phyloP scores from a whole-genome alignment of 2,797 vertebrate species.

The Sebastes hopkinsi region DNA sequence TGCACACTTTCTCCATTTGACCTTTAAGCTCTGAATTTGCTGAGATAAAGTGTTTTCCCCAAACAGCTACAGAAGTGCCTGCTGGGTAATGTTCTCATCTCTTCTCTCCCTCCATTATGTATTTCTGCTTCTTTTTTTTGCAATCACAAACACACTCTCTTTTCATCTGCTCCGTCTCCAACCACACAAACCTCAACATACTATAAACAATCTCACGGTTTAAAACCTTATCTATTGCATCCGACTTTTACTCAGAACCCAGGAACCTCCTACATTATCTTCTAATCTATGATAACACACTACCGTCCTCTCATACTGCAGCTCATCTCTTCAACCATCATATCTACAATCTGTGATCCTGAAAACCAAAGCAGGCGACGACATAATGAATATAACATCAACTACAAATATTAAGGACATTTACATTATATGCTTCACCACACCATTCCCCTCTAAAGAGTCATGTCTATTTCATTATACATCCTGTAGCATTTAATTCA shows the following conservation, averaged over 20 bases:
- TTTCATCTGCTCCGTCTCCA: not conserved
- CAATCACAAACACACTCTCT: not conserved
- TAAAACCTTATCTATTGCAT: not conserved
- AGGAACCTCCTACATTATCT: not conserved
- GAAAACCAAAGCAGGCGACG: not conserved
- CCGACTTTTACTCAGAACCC: not conserved
- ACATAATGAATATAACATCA: constrained; percentile 7
- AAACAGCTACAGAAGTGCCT: not conserved
- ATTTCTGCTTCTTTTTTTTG: not conserved
- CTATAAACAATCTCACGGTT: not conserved
- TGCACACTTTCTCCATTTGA: constrained; percentile 13
- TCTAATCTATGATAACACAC: not conserved
- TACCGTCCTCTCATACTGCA: not conserved
- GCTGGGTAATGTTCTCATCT: constrained; percentile 24
- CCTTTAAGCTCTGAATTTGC: constrained; percentile 42
- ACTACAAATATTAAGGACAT: not conserved
- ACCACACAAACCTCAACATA: not conserved
- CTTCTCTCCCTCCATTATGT: not conserved
- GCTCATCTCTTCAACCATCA: not conserved
- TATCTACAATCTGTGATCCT: not conserved
- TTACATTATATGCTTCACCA: not conserved
- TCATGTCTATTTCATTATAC: not conserved
- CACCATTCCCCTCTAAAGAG: not conserved
- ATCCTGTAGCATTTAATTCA: not conserved
- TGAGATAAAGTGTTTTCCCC: constrained; percentile 20